Evolutionary conservation across 30 jellyfish, hydroid and myxozoan genomes (phyloP).

Genomic region (Chironex yamaguchii): DNA sequence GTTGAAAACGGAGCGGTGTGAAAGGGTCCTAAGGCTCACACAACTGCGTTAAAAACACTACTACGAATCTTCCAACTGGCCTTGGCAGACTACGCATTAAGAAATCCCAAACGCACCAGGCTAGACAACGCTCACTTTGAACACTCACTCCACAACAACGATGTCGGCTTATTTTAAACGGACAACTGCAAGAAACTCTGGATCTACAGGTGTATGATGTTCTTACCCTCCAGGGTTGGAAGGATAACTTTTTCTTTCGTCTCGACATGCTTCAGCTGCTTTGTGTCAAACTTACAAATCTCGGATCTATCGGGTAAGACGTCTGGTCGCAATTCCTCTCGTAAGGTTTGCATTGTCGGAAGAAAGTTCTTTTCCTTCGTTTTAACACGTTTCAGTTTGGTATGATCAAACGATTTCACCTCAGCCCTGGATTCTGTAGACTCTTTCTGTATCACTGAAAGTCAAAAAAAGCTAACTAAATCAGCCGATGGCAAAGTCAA

Average conservation of each 20-base stretch:
- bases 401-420: constrained; percentile 70
- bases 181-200: too few relatives aligned
- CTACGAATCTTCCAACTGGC: too few relatives aligned
- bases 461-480: neutral
- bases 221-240: constrained; percentile 85
- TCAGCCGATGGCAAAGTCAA: too few relatives aligned
- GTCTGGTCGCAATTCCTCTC: constrained; percentile 95
- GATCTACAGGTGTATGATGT: too few relatives aligned
- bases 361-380: constrained; percentile 75
- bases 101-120: too few relatives aligned
- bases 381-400: constrained; percentile 72
- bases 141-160: too few relatives aligned
- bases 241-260: constrained; percentile 72
- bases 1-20: too few relatives aligned
- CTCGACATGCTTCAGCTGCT: constrained; percentile 74
- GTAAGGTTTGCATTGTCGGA: constrained; percentile 77
- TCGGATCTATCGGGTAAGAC: constrained; percentile 90
- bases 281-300: constrained; percentile 67
- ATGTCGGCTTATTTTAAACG: too few relatives aligned
- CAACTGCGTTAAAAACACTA: too few relatives aligned
- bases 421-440: constrained; percentile 80
- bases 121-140: too few relatives aligned
- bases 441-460: constrained; percentile 71
- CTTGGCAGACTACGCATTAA: too few relatives aligned
- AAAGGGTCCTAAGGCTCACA: too few relatives aligned